Evolutionary conservation across 2,113 vertebrate species (phyloP).

Genomic region (Myrmecobius fasciatus): DNA sequence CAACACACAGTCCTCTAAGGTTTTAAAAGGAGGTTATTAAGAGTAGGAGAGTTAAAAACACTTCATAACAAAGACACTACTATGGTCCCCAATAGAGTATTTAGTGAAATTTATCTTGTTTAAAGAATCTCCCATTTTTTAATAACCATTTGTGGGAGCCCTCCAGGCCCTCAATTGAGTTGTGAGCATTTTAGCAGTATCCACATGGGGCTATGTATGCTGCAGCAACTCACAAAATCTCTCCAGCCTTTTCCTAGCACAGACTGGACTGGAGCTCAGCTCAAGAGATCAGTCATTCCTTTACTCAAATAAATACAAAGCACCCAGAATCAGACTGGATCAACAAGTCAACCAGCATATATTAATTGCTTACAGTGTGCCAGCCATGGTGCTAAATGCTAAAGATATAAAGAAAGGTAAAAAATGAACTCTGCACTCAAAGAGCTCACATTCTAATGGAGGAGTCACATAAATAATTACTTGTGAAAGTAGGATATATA

Average conservation of each 20-base stretch:
- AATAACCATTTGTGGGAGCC: constrained; percentile 24
- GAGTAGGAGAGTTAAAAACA: not conserved
- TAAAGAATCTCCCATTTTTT: not conserved
- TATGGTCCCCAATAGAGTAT: rapidly evolving
- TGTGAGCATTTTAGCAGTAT: not conserved
- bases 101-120: constrained; percentile 54
- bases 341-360: not conserved
- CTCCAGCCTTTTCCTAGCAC: not conserved
- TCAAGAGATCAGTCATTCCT: not conserved
- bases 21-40: rapidly evolving
- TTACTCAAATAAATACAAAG: not conserved
- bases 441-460: not conserved
- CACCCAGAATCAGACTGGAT: not conserved
- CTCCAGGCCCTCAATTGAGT: not conserved
- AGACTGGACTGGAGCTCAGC: not conserved
- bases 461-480: not conserved
- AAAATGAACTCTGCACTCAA: not conserved
- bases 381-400: not conserved
- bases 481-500: not conserved
- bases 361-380: not conserved
- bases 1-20: rapidly evolving
- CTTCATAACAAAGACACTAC: not conserved
- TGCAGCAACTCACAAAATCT: not conserved
- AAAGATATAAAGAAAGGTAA: not conserved
- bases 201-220: not conserved